Base-by-base conservation (phyloP, 2,888 invertebrate species). In the Zygaena filipendulae region DNA sequence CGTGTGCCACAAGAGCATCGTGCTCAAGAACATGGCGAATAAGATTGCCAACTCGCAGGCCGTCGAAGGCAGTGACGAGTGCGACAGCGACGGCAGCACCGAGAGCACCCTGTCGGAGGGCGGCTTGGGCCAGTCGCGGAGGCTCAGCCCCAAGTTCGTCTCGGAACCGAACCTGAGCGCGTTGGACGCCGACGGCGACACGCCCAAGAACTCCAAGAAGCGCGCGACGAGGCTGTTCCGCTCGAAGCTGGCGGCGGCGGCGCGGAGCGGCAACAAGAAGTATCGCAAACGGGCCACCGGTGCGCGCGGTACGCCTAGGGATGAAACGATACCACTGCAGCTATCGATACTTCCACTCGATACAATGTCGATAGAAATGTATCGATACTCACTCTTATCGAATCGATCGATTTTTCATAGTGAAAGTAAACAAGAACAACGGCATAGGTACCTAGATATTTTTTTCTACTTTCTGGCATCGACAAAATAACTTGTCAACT, bases 41-140 rank as follows among this genome's bases (percentile, higher is more conserved):
- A 75, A 77, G 59, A 75, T 79, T 19, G 70, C 70, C 2, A 74
- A 68, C 30, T 46, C 71, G 0, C 77, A 79, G 32, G 69, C 68
- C 0, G 33, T 75, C 9, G 66, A 70, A 10, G 67, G 52, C 5
- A 38, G 45, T 8, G 43, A 57, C 2, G 74, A 74, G 25, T 71
- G 64, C 26, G 74, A 72, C 12, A 75, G 77, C 0, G 79, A 79
- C 13, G 59, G 52, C 0, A 79, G 77, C 30, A 70, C 74, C 23
- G 75, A 75, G 27, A 77, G 77, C 33, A 77, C 79, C 0, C 13
- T 72, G n/a, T 79, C 79, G 0, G 79, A 79, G 11, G 70, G 77
- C 1, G 74, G 72, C 2, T 39, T 74, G 9, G 68, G 55, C 13
- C 53, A 44, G 38, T 64, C 71, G 0, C 48, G 52, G 16, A 77